Evolutionary conservation across 2,888 invertebrate genomes (phyloP).

Genomic region (Deroplatys truncata): DNA sequence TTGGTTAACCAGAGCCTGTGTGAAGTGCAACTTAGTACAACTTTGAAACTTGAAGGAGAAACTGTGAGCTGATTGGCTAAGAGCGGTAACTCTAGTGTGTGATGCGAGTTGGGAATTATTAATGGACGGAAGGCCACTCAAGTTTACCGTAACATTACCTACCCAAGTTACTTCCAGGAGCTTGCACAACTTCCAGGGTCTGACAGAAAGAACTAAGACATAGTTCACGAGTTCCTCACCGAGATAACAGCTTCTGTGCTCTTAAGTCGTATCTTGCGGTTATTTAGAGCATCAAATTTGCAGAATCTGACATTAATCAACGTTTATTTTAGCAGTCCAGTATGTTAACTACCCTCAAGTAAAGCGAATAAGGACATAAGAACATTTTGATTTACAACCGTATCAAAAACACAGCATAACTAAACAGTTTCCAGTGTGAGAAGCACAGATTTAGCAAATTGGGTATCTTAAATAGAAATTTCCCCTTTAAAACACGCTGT

Average conservation of each 20-base stretch:
- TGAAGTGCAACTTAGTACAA: background rate
- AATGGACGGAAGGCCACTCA: background rate
- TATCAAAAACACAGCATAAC: too few species aligned
- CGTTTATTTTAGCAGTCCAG: too few species aligned
- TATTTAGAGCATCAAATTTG: too few species aligned
- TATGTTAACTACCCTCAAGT: too few species aligned
- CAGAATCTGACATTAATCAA: too few species aligned
- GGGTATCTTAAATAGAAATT: too few species aligned
- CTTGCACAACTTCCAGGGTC: background rate
- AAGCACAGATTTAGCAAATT: too few species aligned
- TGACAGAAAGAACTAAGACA: background rate
- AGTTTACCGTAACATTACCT: background rate
- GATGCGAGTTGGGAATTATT: background rate
- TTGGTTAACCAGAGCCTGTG: background rate
- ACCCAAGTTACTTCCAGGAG: background rate
- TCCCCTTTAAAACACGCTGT: too few species aligned
- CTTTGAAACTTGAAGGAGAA: background rate
- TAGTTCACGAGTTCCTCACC: background rate
- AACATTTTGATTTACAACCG: too few species aligned
- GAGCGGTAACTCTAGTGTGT: background rate
- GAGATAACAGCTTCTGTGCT: background rate
- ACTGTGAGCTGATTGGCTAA: background rate
- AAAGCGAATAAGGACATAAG: too few species aligned
- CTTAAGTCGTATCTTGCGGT: too few species aligned
- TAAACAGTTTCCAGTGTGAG: too few species aligned